Percentiles rank a stretch among this genome's conserved stretches.
These are phyloP conservation scores for Aldrovandia affinis DNA, from an alignment of 2,797 vertebrate species.

Conservation along the genomic window DNA sequence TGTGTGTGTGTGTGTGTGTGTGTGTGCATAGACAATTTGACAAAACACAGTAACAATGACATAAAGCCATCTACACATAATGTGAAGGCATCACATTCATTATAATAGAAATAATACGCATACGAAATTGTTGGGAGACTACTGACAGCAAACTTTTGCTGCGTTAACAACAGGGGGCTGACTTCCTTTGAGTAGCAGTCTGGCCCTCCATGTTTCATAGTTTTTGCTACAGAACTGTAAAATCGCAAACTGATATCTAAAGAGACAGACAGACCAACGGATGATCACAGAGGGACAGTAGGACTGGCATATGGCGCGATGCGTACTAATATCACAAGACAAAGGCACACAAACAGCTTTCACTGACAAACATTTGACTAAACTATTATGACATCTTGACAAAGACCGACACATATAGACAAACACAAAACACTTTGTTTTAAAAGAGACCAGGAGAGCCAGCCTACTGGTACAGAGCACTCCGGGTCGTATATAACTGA, in stretches of 20 bases:
- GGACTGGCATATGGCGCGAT: not conserved
- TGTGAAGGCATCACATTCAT: not conserved
- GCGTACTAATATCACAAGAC: not conserved
- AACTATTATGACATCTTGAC: not conserved
- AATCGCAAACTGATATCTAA: not conserved
- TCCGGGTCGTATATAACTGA: not conserved
- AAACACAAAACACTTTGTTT: not conserved
- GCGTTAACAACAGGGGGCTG: not conserved
- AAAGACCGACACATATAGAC: not conserved
- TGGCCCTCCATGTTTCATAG: not conserved
- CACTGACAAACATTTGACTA: not conserved
- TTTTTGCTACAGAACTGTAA: not conserved
- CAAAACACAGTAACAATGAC: slow-evolving; percentile 7
- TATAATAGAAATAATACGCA: not conserved
- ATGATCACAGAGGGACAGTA: not conserved
- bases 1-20: slow-evolving; percentile 34
- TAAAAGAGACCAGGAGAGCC: not conserved
- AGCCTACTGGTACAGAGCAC: not conserved
- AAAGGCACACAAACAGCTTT: not conserved
- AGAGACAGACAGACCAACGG: not conserved
- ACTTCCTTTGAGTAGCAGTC: not conserved
- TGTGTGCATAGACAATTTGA: slow-evolving; percentile 20
- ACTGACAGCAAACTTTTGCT: not conserved
- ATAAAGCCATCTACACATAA: not conserved
- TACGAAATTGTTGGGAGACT: not conserved